Conservation (phyloP, 1,140 invertebrate genomes). For the Sycobia sp. region DNA sequence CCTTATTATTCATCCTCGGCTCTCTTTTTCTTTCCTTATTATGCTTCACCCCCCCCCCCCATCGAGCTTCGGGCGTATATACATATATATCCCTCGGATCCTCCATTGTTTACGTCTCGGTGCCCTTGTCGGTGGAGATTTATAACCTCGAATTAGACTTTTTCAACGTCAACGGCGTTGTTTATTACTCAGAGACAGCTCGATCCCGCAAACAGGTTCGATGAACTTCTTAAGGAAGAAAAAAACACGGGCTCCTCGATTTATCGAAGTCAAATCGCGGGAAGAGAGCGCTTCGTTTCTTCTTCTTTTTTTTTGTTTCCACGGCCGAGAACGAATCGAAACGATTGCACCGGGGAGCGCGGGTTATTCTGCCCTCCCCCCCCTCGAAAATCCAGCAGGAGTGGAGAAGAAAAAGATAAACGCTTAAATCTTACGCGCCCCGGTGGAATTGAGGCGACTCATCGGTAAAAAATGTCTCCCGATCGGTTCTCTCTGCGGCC, state of each 20-base stretch:
- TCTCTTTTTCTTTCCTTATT: not conserved
- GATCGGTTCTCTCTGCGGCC: too few relatives aligned
- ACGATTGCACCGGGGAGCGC: not conserved
- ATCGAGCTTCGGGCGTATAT: not conserved
- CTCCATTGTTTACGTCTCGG: slow-evolving; percentile 36
- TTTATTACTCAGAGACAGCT: slow-evolving; percentile 34
- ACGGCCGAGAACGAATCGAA: not conserved
- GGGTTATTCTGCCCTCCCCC: slow-evolving; percentile 30
- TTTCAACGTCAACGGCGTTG: slow-evolving; percentile 30
- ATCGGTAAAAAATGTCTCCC: too few relatives aligned
- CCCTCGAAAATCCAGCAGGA: not conserved
- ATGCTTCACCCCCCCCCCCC: not conserved
- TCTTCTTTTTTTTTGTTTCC: slow-evolving; percentile 1
- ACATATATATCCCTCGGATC: slow-evolving; percentile 15
- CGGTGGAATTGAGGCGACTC: too few relatives aligned
- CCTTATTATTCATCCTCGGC: not conserved
- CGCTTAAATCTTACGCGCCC: too few relatives aligned
- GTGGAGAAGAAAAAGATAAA: too few relatives aligned
- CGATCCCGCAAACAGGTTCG: slow-evolving; percentile 18
- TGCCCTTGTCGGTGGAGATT: slow-evolving; percentile 31
- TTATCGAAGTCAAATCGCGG: slow-evolving; percentile 22
- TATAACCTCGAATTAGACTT: slow-evolving; percentile 35
- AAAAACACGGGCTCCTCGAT: slow-evolving; percentile 19
- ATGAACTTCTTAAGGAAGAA: slow-evolving; percentile 25
- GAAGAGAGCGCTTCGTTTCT: slow-evolving; percentile 1